A percentile compares a stretch with the other conserved stretches of the same genome.
Conservation (phyloP, 2,797 vertebrate species). For the Toxotes lorentzi region DNA sequence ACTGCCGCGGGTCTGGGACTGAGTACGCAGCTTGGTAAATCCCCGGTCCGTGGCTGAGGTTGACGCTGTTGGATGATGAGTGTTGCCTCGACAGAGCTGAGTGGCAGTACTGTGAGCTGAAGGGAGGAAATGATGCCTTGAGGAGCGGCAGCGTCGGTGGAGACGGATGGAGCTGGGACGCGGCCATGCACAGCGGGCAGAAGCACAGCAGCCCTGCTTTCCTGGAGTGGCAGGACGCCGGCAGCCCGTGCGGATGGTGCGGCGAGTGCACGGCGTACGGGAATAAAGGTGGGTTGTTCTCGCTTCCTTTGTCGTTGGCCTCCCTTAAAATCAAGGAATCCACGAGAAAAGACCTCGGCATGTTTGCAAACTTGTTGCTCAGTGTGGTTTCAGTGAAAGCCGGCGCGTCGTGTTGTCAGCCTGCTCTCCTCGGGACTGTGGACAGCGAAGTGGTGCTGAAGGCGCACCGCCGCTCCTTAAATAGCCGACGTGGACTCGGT, state of each 20-base stretch:
- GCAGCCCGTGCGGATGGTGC: conserved; percentile 92
- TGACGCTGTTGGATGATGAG: conserved; percentile 87
- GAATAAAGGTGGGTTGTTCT: conserved; percentile 90
- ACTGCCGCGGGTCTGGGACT: conserved; percentile 94
- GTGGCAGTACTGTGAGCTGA: conserved; percentile 95
- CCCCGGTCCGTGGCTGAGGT: conserved; percentile 89
- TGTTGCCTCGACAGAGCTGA: conserved; percentile 92
- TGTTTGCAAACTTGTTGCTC: conserved; percentile 76
- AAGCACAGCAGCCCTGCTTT: conserved; percentile 97
- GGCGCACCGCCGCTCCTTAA: conserved; percentile 88
- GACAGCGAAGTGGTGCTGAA: conserved; percentile 98
- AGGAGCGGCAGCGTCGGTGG: conserved; percentile 93
- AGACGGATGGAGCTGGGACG: conserved; percentile 93
- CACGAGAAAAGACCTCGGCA: conserved; percentile 98
- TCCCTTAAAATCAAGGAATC: conserved; percentile 98
- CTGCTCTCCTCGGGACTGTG: conserved; percentile 83
- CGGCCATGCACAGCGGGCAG: conserved; percentile 95
- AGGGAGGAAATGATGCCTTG: conserved; percentile 94
- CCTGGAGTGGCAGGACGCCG: conserved; percentile 94
- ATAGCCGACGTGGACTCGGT: conserved; percentile 86
- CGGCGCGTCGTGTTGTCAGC: conserved; percentile 49
- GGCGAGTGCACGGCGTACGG: conserved; percentile 94
- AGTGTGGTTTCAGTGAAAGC: conserved; percentile 51
- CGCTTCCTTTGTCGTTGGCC: conserved; percentile 88
- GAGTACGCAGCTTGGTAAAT: conserved; percentile 95